Base-by-base conservation (phyloP, 2,113 vertebrate species). In the Pelecanoides urinatrix region DNA sequence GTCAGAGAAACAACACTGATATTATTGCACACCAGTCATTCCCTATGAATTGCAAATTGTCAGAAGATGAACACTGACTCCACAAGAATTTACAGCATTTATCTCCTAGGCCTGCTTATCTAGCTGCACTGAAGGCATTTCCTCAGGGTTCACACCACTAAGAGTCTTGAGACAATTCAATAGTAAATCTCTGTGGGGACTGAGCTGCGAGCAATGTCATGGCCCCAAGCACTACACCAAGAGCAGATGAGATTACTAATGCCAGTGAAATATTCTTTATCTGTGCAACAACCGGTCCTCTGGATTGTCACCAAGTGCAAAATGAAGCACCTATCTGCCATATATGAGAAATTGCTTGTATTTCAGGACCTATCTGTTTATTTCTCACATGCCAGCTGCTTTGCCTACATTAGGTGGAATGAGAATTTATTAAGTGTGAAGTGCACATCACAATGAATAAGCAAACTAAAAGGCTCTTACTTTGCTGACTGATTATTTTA, bases 401-500 rank as follows among this genome's bases (percentile, higher is more conserved):
- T 92, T 92, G 56, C 67, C 78, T 77, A 4, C 30, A 1, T 62
- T 40, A 84, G 29, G n/a, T 96, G 42, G 63, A 92, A 68, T 4
- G 13, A 74, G 81, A 81, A 71, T 91, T 82, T 85, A 71, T 94
- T 86, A 91, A 92, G 56, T 92, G 76, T 75, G n/a, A 92, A 76
- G 68, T 90, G 34, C 83, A 45, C 27, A 88, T 53, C 27, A 73
- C 45, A 74, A 76, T 63, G 40, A 74, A 62, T 70, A 95, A 92
- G 45, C 49, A 87, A 93, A 45, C 62, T 55, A 38, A 66, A 92
- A 88, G 25, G 13, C 17, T 91, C 11, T 76, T 90, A 40, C 56
- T 75, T 79, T 95, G 65, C 75, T 61, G 68, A 77, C 81, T 88
- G 82, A 79, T 91, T 94, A 23, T 93, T 95, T 95, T 50, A 67